Base-by-base conservation (phyloP, 35 echinoderm and acorn worm genomes). In the Holothuria glaberrima region DNA sequence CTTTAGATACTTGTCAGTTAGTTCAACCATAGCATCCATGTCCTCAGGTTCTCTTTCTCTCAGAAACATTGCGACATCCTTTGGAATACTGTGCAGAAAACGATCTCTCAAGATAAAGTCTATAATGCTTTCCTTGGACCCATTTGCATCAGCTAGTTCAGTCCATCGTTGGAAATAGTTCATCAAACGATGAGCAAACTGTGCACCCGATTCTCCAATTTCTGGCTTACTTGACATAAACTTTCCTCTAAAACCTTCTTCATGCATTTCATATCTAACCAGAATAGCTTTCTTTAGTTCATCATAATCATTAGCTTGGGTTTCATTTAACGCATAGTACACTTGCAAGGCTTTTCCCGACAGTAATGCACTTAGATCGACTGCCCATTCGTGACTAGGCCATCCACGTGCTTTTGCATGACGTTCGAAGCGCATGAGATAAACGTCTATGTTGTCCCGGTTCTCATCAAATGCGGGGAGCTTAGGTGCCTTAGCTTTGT, bases 161-260 rank as follows among this genome's bases (percentile, higher is more conserved):
- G 59, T 28, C 85, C 85, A 87, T 52, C 85, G 69, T 26, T 88
- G 12, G 3, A 88, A n/a, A n/a, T 88, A 88, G 25, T 69, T 67
- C 9, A 13, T 48, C 18, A 88, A 20, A 22, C 85, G 14, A 35
- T 33, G 44, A 3, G 30, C 85, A 69, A 32, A 88, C 34, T 88
- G 85, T 10, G 4, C 33, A 21, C 73, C 89, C 24, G 72, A 64
- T 66, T 90, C 89, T 61, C 73, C 35, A 12, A 7, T 25, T 45
- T 88, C 86, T 60, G 60, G 86, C 45, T 70, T 68, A 46, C 24
- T 9, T 45, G 13, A 70, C 22, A 10, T 18, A n/a, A 46, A 68
- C 68, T 88, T 88, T 88, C 5, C 22, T 70, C 86, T 68, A 71
- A 88, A 88, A 10, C 86, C 86, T 17, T 88, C 86, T 45, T 88